phyloP scores from a whole-genome alignment of 2,113 vertebrate species.

The Lates calcarifer region DNA sequence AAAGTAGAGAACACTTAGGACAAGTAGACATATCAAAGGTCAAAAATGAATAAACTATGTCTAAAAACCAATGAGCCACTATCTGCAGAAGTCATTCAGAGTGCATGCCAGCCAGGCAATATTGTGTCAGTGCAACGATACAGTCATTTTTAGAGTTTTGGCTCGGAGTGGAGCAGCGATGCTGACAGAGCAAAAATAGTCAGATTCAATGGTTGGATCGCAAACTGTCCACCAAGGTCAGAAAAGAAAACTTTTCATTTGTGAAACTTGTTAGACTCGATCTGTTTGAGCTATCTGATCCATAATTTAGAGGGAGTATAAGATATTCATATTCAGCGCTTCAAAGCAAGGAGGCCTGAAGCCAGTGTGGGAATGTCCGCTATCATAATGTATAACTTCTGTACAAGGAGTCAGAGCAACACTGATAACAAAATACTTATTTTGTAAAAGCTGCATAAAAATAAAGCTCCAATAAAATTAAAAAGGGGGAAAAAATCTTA shows the following conservation, averaged over 20 bases:
- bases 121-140: conserved; percentile 52
- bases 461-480: not conserved
- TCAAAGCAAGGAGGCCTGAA: conserved; percentile 54
- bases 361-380: conserved; percentile 39
- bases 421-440: not conserved
- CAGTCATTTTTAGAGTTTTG: conserved; percentile 57
- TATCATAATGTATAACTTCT: conserved; percentile 36
- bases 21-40: not conserved
- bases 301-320: conserved; percentile 61
- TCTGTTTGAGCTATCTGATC: conserved; percentile 53
- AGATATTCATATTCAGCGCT: conserved; percentile 58
- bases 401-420: conserved; percentile 5
- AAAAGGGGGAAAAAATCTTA: not conserved
- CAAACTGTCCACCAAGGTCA: conserved; percentile 63
- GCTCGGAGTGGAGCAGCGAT: conserved; percentile 32
- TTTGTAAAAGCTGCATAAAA: not conserved
- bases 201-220: conserved; percentile 42
- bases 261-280: conserved; percentile 38
- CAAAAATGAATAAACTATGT: conserved; percentile 4
- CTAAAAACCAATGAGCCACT: conserved; percentile 16
- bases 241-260: conserved; percentile 57
- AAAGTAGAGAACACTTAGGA: not conserved
- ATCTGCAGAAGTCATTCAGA: conserved; percentile 52
- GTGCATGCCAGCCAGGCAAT: conserved; percentile 30
- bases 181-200: conserved; percentile 61